Percentiles rank a stretch among this genome's conserved stretches.
Conservation (phyloP, 2,113 vertebrate species). For the Prunella fulvescens region DNA sequence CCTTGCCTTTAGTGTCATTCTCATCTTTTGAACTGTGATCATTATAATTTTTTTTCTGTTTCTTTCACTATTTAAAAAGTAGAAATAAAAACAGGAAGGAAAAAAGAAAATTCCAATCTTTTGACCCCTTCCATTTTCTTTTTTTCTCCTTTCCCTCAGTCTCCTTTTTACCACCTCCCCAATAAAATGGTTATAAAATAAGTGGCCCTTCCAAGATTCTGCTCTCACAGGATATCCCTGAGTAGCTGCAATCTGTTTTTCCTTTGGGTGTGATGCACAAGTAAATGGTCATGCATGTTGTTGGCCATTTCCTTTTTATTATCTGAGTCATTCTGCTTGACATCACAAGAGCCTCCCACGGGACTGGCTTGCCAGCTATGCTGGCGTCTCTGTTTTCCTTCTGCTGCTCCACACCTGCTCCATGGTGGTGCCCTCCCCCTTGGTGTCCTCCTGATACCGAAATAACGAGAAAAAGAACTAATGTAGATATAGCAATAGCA, state of each 20-base stretch:
- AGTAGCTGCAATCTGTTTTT: background rate
- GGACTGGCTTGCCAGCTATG: background rate
- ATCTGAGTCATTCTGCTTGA: background rate
- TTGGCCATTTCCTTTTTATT: background rate
- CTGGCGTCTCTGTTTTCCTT: background rate
- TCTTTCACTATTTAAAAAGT: background rate
- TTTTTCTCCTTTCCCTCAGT: background rate
- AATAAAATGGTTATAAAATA: background rate
- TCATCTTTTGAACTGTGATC: background rate
- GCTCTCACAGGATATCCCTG: background rate
- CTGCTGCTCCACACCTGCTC: background rate
- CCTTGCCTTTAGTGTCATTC: background rate
- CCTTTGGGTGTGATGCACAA: background rate
- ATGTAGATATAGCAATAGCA: no score
- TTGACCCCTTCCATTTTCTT: background rate
- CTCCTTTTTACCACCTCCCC: background rate
- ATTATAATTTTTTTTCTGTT: background rate
- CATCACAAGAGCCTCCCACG: background rate
- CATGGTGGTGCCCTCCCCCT: accelerated
- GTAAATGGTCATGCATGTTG: background rate
- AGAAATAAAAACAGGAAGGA: background rate
- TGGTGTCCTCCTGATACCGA: no score
- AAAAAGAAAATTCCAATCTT: background rate
- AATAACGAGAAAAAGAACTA: no score
- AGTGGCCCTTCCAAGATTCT: background rate